phyloP scores from a whole-genome alignment of 2,113 vertebrate species.

The Sialia sialis region DNA sequence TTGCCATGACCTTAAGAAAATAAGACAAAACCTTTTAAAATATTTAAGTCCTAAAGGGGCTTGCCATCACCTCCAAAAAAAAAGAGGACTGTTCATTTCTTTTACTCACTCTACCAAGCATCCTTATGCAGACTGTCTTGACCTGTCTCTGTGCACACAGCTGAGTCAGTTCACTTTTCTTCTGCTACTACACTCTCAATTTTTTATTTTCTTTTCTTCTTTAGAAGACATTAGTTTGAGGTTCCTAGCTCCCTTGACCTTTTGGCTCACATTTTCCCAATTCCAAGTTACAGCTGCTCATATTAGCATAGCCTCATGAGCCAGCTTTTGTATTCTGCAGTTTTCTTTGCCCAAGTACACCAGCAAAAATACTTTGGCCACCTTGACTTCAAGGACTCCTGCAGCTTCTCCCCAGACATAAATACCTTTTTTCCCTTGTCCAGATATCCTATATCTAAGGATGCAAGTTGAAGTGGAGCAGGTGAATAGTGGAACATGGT shows the following conservation, averaged over 20 bases:
- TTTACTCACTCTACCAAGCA: neutral
- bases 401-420: neutral
- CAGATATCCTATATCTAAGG: neutral
- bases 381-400: neutral
- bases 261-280: neutral
- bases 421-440: neutral
- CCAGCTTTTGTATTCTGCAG: neutral
- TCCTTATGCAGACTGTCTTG: neutral
- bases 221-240: neutral
- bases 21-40: neutral
- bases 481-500: fast-evolving
- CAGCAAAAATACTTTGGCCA: neutral
- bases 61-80: neutral
- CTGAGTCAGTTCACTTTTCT: neutral
- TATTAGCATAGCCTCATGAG: neutral
- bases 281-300: neutral
- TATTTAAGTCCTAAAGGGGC: neutral
- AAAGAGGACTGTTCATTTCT: neutral
- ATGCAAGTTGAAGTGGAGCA: neutral
- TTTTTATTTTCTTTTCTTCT: neutral
- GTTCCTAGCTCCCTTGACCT: neutral
- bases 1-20: neutral
- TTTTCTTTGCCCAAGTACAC: neutral
- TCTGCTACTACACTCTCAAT: neutral
- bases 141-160: neutral